These are phyloP conservation scores for Dryomyza anilis DNA, from an alignment of 2,888 invertebrate species.

Conservation along the genomic window DNA sequence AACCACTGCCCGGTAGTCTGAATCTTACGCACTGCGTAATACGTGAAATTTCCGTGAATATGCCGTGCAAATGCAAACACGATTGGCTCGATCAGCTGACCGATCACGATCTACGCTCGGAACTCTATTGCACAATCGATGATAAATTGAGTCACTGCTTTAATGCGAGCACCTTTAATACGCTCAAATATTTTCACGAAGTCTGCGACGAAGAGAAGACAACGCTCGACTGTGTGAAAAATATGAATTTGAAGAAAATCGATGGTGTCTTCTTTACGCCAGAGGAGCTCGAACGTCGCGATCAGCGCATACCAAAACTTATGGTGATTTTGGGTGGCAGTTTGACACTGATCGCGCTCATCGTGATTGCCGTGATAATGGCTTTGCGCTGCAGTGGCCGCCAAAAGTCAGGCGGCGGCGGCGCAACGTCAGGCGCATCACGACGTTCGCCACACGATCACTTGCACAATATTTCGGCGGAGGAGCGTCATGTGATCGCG, in stretches of 20 bases:
- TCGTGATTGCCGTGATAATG: slow-evolving; percentile 33
- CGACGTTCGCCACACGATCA: slow-evolving; percentile 28
- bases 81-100: slow-evolving; percentile 50
- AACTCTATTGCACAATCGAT: slow-evolving; percentile 53
- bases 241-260: slow-evolving; percentile 45
- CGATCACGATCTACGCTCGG: slow-evolving; percentile 52
- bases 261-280: slow-evolving; percentile 50
- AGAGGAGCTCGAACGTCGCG: slow-evolving; percentile 44
- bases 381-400: slow-evolving; percentile 20
- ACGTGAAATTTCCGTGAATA: slow-evolving; percentile 49
- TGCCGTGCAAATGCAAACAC: slow-evolving; percentile 52
- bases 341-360: slow-evolving; percentile 29
- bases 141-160: slow-evolving; percentile 49
- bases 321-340: slow-evolving; percentile 37
- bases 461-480: slow-evolving; percentile 44
- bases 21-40: slow-evolving; percentile 54
- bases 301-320: slow-evolving; percentile 35
- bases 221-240: slow-evolving; percentile 48
- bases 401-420: not conserved
- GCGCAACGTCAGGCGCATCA: slow-evolving; percentile 10
- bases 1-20: slow-evolving; percentile 49
- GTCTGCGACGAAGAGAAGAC: slow-evolving; percentile 51
- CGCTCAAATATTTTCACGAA: slow-evolving; percentile 52
- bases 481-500: slow-evolving; percentile 47
- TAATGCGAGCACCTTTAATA: slow-evolving; percentile 51